These are phyloP conservation scores for Zhengitettix transpicula DNA, from an alignment of 2,888 invertebrate species.

Conservation along the genomic window DNA sequence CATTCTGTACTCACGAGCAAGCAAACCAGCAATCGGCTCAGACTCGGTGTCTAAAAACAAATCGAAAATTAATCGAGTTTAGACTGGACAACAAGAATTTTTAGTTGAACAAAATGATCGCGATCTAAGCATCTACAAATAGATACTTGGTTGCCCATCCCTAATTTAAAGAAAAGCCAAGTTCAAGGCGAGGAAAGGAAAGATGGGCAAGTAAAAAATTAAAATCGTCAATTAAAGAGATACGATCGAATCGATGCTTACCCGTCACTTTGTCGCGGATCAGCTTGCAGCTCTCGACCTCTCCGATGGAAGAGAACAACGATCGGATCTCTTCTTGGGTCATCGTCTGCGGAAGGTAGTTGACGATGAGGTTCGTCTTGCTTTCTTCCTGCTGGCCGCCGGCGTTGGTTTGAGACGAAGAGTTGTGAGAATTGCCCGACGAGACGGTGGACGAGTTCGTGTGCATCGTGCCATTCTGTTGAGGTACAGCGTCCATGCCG, in stretches of 20 bases:
- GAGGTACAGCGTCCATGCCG: conserved; percentile 64
- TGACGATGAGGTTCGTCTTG: conserved; percentile 97
- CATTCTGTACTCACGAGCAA: conserved; percentile 14
- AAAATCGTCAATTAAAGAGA: too few relatives aligned
- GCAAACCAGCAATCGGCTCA: conserved; percentile 13
- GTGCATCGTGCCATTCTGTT: conserved; percentile 54
- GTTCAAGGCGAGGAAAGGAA: too few relatives aligned
- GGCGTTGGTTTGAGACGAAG: conserved; percentile 24
- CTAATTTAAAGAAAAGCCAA: too few relatives aligned
- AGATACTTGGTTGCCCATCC: too few relatives aligned
- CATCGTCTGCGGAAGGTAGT: conserved; percentile 99
- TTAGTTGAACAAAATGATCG: too few relatives aligned
- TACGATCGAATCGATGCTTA: conserved; percentile 23
- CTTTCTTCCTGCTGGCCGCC: conserved; percentile 69
- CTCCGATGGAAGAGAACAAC: conserved; percentile 94
- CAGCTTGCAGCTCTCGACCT: conserved; percentile 97
- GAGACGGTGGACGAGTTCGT: conserved; percentile 21
- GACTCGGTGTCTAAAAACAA: conserved; percentile 14
- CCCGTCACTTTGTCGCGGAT: conserved; percentile 96
- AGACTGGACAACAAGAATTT: neutral
- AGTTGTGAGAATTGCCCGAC: conserved; percentile 22
- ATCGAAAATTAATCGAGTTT: conserved; percentile 13
- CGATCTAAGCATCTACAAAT: too few relatives aligned
- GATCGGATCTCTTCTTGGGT: conserved; percentile 97
- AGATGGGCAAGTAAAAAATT: too few relatives aligned